phyloP scores from a whole-genome alignment of 2,888 invertebrate species.

The Sturmia bella region DNA sequence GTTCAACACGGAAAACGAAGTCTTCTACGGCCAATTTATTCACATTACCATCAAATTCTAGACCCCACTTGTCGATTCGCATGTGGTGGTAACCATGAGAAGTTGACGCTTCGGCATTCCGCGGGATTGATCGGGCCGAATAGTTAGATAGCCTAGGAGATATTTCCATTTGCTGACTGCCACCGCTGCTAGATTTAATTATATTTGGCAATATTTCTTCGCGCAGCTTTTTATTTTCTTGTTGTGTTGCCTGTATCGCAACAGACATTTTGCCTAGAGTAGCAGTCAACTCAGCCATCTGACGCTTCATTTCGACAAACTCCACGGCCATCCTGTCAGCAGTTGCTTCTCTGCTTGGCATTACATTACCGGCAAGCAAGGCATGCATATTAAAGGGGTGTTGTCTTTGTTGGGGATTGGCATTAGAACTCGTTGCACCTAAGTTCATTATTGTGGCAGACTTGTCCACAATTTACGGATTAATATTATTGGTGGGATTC shows the following conservation, averaged over 20 bases:
- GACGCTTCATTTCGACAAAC: background rate
- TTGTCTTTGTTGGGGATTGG: too few relatives aligned
- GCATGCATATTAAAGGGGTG: too few relatives aligned
- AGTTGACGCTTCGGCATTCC: background rate
- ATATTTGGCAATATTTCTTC: background rate
- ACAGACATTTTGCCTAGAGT: background rate
- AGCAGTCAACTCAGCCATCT: background rate
- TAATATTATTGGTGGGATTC: background rate
- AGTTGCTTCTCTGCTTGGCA: background rate
- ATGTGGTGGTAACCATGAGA: background rate
- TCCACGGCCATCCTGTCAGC: background rate
- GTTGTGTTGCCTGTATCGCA: background rate
- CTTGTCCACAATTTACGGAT: background rate
- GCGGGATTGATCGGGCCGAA: background rate
- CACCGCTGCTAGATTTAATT: background rate
- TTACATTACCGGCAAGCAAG: background rate
- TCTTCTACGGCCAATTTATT: slow-evolving; percentile 1
- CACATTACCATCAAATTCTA: background rate
- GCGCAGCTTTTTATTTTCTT: background rate
- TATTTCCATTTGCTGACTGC: too few relatives aligned
- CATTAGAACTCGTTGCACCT: too few relatives aligned
- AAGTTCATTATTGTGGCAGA: background rate
- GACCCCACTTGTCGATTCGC: slow-evolving; percentile 4
- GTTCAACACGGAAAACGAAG: background rate
- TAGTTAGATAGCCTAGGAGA: background rate